Percentiles rank a stretch among this genome's conserved stretches.
Conservation (phyloP, 2,797 vertebrate genomes). For the Rhabdophis nuchalis region DNA sequence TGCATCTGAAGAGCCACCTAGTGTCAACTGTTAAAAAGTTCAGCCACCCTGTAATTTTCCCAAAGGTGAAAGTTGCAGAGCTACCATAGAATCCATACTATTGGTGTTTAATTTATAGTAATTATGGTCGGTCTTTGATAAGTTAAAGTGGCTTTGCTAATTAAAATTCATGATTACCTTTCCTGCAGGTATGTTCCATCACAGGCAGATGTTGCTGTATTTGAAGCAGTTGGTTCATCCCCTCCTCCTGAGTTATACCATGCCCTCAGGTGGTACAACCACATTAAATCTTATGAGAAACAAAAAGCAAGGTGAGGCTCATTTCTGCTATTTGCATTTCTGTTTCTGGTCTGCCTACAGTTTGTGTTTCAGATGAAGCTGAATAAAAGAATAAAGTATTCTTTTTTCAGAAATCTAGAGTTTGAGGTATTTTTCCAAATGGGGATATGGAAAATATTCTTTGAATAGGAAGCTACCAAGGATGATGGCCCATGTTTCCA, state of each 20-base stretch:
- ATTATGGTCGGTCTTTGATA: not conserved
- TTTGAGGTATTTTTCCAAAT: not conserved
- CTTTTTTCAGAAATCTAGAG: not conserved
- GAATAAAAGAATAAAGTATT: not conserved
- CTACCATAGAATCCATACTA: not conserved
- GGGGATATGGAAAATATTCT: not conserved
- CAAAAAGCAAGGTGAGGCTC: conserved; percentile 83
- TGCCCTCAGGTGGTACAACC: conserved; percentile 95
- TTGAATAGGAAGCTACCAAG: not conserved
- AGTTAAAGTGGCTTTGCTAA: not conserved
- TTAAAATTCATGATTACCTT: not conserved
- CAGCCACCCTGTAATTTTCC: not conserved
- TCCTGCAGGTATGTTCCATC: conserved; percentile 85
- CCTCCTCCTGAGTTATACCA: conserved; percentile 84
- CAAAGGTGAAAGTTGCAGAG: not conserved
- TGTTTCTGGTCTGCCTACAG: not conserved
- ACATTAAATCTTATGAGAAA: conserved; percentile 90
- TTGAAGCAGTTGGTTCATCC: conserved; percentile 79
- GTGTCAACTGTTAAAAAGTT: not conserved
- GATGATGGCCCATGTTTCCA: not conserved
- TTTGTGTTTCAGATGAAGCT: not conserved
- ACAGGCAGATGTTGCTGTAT: conserved; percentile 90
- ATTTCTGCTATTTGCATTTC: not conserved
- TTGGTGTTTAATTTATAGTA: not conserved
- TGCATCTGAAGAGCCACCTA: not conserved